phyloP scores from a whole-genome alignment of 2,797 vertebrate genomes.

The Scolopax bukidnonensis region DNA sequence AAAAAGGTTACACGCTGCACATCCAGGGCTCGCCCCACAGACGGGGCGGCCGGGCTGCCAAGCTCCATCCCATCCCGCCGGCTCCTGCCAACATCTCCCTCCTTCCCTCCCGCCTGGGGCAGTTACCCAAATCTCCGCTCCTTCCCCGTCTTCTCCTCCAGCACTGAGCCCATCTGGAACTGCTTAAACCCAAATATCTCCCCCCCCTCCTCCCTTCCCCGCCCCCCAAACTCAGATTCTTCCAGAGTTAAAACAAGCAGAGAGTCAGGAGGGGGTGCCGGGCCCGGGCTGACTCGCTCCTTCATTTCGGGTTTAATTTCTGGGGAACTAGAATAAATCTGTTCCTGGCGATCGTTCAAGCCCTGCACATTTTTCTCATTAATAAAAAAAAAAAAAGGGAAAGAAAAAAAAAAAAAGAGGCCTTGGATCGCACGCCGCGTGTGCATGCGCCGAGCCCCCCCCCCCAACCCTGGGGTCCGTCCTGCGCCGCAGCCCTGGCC shows the following conservation, averaged over 20 bases:
- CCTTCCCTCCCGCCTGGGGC: slow-evolving; percentile 68
- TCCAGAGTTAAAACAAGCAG: slow-evolving; percentile 84
- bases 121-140: slow-evolving; percentile 63
- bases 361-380: slow-evolving; percentile 84
- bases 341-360: slow-evolving; percentile 81
- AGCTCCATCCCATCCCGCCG: slow-evolving; percentile 50
- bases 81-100: slow-evolving; percentile 69
- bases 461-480: slow-evolving; percentile 1
- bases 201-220: background rate
- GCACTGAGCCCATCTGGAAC: slow-evolving; percentile 82
- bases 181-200: slow-evolving; percentile 82
- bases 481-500: background rate
- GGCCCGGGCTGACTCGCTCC: slow-evolving; percentile 58
- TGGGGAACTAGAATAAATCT: slow-evolving; percentile 78
- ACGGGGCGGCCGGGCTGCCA: slow-evolving; percentile 51
- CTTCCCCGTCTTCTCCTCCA: slow-evolving; percentile 75
- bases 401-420: slow-evolving; percentile 75
- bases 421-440: slow-evolving; percentile 71
- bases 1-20: slow-evolving; percentile 35
- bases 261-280: slow-evolving; percentile 68
- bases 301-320: slow-evolving; percentile 82
- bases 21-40: slow-evolving; percentile 49
- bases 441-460: slow-evolving; percentile 50
- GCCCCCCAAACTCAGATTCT: slow-evolving; percentile 78
- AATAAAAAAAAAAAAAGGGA: slow-evolving; percentile 67